Percentiles rank a stretch among this genome's conserved stretches.
phyloP scores from a whole-genome alignment of 2,113 vertebrate species.

The Leucosticte australis region DNA sequence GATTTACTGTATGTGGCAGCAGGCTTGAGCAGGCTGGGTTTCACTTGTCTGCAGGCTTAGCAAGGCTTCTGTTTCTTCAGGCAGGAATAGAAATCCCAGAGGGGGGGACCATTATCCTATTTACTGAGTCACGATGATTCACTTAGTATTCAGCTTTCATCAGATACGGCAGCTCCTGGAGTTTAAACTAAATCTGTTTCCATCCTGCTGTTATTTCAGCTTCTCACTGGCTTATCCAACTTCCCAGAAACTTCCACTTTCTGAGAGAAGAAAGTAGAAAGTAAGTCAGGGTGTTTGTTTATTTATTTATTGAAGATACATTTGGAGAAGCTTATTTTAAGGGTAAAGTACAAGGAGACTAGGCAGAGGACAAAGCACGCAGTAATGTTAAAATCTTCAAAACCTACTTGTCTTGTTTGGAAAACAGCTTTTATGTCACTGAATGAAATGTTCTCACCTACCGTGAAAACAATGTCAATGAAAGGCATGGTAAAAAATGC shows the following conservation, averaged over 20 bases:
- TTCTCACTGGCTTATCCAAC: background rate
- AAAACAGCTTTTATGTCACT: background rate
- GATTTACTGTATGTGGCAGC: background rate
- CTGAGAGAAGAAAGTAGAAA: background rate
- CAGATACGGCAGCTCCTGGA: background rate
- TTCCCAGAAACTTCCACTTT: background rate
- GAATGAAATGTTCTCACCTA: background rate
- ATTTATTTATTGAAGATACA: background rate
- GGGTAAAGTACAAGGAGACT: background rate
- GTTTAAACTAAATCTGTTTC: slow-evolving; percentile 14
- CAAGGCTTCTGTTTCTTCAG: background rate
- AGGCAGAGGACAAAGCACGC: background rate
- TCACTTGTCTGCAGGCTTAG: background rate
- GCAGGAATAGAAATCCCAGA: slow-evolving; percentile 35
- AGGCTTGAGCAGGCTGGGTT: background rate
- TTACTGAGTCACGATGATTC: slow-evolving; percentile 51
- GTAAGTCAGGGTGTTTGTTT: background rate
- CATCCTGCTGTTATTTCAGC: slow-evolving; percentile 5
- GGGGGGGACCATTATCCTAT: slow-evolving; percentile 45
- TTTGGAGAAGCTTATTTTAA: background rate
- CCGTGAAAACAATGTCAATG: background rate
- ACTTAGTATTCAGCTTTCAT: slow-evolving; percentile 35
- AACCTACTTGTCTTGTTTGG: background rate
- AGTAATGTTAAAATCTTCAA: background rate
- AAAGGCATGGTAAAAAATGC: background rate